Base-by-base conservation (phyloP, 2,888 invertebrate genomes). In the Protophormia terraenovae region DNA sequence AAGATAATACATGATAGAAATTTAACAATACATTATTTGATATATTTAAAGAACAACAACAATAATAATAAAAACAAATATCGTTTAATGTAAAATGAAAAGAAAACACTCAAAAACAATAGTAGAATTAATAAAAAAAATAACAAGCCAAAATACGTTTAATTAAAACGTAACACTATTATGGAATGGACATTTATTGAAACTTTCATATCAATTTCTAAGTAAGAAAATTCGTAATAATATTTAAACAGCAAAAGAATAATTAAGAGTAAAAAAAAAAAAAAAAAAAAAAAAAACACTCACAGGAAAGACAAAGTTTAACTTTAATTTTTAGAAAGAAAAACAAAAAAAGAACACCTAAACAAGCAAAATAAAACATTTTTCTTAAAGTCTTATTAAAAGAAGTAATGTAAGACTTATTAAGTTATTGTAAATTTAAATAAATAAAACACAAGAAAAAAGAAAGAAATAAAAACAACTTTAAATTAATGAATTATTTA, bases 251-350 rank as follows among this genome's bases (percentile, higher is more conserved):
- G 19, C 35, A 47, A 67, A 55, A 10, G 27, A 45, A 47, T 27
- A 19, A 22, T 22, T n/a, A 41, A n/a, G 5, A 38, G 10, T 19
- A 50, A 69, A 38, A 14, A 38, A 24, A 29, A 22, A 53, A 27
- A 8, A 38, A 35, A 41, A n/a, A 1, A 8, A 38, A 12, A 32
- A 19, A 12, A 66, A 47, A 55, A 64, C 62, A 72, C 60, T 58
- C 62, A 76, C 62, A 62, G 55, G 71, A 83, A 83, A 83, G 82
- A 83, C 82, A 83, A 81, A 81, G 81, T 81, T 75, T 60, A 75
- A 81, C 73, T 81, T 81, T 81, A 81, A 75, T 81, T 50, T n/a
- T 67, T 38, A 71, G 50, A 67, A 73, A 45, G n/a, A n/a, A n/a
- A 62, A 35, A 19, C 0, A 19, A 35, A 62, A 38, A 41, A 67